These are phyloP conservation scores for Crotalus viridis DNA, from an alignment of 2,113 vertebrate genomes.

Conservation along the genomic window DNA sequence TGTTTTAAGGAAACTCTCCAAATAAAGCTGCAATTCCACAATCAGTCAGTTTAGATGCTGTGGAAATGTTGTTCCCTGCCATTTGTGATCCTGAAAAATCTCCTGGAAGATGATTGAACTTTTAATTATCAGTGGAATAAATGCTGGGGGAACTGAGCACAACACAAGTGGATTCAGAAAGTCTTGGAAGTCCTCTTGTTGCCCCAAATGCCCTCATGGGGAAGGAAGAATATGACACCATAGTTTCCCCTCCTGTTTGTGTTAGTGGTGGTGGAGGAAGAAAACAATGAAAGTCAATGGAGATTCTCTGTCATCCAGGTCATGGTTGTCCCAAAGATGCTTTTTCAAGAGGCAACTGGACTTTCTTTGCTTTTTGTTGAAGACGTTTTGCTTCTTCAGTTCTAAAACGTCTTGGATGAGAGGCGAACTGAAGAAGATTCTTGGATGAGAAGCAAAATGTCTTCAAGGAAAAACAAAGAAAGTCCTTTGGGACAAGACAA, in stretches of 20 bases:
- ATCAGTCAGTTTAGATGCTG: background rate
- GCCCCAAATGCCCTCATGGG: background rate
- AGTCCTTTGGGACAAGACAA: background rate
- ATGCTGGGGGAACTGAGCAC: background rate
- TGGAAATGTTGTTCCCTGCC: background rate
- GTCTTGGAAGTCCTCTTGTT: background rate
- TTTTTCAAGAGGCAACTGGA: background rate
- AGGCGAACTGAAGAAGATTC: background rate
- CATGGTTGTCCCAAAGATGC: background rate
- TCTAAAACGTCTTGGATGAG: background rate
- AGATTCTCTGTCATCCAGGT: no score
- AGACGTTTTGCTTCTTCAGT: background rate
- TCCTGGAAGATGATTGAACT: background rate
- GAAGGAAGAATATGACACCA: background rate
- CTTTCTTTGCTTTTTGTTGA: background rate
- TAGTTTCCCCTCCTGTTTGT: background rate
- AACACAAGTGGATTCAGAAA: background rate
- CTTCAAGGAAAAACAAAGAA: background rate
- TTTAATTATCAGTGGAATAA: background rate
- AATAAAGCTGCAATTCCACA: background rate
- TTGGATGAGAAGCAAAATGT: background rate
- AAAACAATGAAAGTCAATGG: background rate
- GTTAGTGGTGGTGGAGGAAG: background rate
- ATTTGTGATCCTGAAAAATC: background rate
- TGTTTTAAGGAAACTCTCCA: background rate